phyloP scores from a whole-genome alignment of 2,797 vertebrate genomes.

The Uromys caudimaculatus region DNA sequence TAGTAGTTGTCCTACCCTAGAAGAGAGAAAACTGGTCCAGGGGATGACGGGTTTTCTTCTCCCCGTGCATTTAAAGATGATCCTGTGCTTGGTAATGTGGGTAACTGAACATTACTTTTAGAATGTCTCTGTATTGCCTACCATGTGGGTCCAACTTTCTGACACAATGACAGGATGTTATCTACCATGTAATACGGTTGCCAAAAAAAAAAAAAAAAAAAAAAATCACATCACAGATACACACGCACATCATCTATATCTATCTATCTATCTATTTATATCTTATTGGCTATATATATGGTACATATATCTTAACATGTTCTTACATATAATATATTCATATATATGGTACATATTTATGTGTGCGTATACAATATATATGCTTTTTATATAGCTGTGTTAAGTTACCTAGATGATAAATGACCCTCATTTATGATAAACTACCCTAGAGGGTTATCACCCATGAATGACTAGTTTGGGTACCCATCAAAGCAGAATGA shows the following conservation, averaged over 20 bases:
- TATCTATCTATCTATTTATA: too few species aligned
- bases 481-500: background rate
- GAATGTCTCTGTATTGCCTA: background rate
- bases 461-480: background rate
- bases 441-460: background rate
- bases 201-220: background rate
- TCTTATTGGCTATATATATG: too few species aligned
- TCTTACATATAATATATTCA: background rate
- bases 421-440: background rate
- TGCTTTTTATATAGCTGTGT: background rate
- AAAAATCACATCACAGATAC: background rate
- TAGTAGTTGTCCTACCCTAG: too few species aligned
- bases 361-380: background rate
- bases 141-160: background rate
- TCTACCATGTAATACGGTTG: background rate
- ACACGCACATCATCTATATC: background rate
- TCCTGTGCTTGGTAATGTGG: rapidly evolving
- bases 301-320: too few species aligned
- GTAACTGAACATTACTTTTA: background rate
- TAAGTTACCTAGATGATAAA: background rate
- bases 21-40: background rate
- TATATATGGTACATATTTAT: background rate
- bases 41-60: background rate
- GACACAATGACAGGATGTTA: background rate
- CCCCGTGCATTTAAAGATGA: background rate